These are phyloP conservation scores for Lophotriccus pileatus DNA, from an alignment of 2,797 vertebrate genomes.

Conservation along the genomic window DNA sequence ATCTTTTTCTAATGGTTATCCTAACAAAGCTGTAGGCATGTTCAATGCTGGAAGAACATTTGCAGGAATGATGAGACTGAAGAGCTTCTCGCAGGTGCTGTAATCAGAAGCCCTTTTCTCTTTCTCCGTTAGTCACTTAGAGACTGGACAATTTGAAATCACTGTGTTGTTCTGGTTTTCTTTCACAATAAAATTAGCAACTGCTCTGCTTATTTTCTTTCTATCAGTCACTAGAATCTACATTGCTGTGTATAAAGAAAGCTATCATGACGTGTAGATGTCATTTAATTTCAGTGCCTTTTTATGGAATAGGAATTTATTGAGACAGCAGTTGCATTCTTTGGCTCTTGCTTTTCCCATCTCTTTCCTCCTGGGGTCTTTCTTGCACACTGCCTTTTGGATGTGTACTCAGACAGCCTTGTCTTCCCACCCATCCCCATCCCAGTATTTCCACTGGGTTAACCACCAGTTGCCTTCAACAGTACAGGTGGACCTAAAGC, in stretches of 20 bases:
- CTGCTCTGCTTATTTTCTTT: not conserved
- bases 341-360: not conserved
- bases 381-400: not conserved
- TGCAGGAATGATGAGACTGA: not conserved
- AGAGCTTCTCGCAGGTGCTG: not conserved
- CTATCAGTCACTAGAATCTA: not conserved
- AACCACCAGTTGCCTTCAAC: not conserved
- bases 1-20: not conserved
- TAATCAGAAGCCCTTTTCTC: not conserved
- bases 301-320: slow-evolving; percentile 28
- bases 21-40: not conserved
- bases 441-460: not conserved
- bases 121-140: not conserved
- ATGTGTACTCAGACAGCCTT: not conserved
- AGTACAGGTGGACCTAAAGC: not conserved
- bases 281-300: not conserved
- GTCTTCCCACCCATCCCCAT: not conserved
- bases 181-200: slow-evolving; percentile 23
- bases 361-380: not conserved
- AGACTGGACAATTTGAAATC: not conserved
- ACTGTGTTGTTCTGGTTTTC: not conserved
- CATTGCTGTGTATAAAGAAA: not conserved
- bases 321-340: not conserved
- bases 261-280: not conserved
- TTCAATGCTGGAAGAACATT: not conserved